Evolutionary conservation across 64 coral and sea anemone genomes (phyloP).

Genomic region (Exaiptasia diaphana): DNA sequence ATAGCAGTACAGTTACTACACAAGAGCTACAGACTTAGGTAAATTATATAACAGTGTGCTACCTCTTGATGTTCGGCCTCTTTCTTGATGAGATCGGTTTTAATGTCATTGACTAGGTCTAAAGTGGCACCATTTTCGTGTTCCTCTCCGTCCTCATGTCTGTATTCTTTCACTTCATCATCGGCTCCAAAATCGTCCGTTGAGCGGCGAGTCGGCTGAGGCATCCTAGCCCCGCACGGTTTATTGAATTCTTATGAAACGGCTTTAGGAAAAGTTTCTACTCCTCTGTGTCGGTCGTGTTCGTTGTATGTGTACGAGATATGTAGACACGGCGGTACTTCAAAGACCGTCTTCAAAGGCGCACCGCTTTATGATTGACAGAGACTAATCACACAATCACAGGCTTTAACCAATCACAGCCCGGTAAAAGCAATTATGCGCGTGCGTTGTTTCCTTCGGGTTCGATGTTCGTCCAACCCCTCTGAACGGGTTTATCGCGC

Average conservation of each 20-base stretch:
- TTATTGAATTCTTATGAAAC: conserved; percentile 31
- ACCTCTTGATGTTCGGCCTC: conserved; percentile 93
- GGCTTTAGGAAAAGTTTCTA: conserved; percentile 31
- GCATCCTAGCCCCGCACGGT: conserved; percentile 79
- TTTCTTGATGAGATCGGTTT: conserved; percentile 98
- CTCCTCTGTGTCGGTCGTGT: conserved; percentile 25
- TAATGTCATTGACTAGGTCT: conserved; percentile 98
- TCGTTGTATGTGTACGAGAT: conserved; percentile 66
- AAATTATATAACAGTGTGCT: background rate
- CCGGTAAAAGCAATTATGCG: conserved; percentile 9
- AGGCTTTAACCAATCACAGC: conserved; percentile 44
- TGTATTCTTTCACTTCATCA: conserved; percentile 92
- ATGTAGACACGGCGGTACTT: conserved; percentile 60
- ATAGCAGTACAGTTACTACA: no score
- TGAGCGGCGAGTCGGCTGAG: conserved; percentile 84
- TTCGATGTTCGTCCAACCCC: conserved; percentile 48
- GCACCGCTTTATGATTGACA: conserved; percentile 53
- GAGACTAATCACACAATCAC: conserved; percentile 77
- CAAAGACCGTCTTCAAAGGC: conserved; percentile 70
- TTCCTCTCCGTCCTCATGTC: conserved; percentile 89
- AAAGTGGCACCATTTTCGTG: conserved; percentile 79
- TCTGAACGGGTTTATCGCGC: conserved; percentile 4
- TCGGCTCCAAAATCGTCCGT: conserved; percentile 92
- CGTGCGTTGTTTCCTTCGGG: conserved; percentile 53
- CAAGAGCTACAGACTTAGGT: background rate